Conservation (phyloP, 2,888 invertebrate genomes). For the Steinernema hermaphroditum region DNA sequence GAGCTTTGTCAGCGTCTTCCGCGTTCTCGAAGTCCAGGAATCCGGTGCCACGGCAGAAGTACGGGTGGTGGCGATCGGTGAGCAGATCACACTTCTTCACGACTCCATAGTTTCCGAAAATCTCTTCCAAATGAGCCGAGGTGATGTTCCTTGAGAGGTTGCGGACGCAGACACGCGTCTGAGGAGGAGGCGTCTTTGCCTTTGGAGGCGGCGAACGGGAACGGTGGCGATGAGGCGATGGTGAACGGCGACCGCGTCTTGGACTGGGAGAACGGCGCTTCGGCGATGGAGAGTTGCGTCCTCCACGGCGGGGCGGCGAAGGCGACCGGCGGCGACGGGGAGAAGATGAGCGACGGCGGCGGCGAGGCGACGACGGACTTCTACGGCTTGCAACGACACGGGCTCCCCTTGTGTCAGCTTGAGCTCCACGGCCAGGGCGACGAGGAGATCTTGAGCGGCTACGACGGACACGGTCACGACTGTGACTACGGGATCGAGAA, state of each 20-base stretch:
- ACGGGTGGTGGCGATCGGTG: slow-evolving; percentile 82
- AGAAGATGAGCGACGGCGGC: slow-evolving; percentile 34
- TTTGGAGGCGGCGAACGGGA: slow-evolving; percentile 27
- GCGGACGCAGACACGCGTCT: slow-evolving; percentile 3
- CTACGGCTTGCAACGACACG: too few relatives aligned
- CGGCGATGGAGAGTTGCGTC: slow-evolving; percentile 12
- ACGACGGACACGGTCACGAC: slow-evolving; percentile 63
- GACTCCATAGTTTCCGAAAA: slow-evolving; percentile 76
- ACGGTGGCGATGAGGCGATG: slow-evolving; percentile 37
- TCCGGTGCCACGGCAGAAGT: slow-evolving; percentile 87
- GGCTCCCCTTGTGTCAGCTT: too few relatives aligned
- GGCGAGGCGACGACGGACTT: slow-evolving; percentile 27
- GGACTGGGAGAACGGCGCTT: slow-evolving; percentile 38
- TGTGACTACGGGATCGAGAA: slow-evolving; percentile 70
- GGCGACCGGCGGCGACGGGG: slow-evolving; percentile 39
- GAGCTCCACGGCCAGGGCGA: neutral
- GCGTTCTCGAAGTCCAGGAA: slow-evolving; percentile 91
- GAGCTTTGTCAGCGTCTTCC: slow-evolving; percentile 95
- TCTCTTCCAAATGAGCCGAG: slow-evolving; percentile 82
- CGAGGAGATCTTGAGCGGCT: slow-evolving; percentile 44
- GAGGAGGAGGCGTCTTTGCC: slow-evolving; percentile 30
- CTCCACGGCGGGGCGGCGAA: slow-evolving; percentile 35
- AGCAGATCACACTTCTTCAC: slow-evolving; percentile 84
- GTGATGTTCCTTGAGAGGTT: slow-evolving; percentile 42
- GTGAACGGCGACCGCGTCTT: slow-evolving; percentile 45